Evolutionary conservation across 1,140 invertebrate genomes (phyloP), one percentile per base, ranked within the genome.

Genomic region (Batillaria attramentaria): DNA sequence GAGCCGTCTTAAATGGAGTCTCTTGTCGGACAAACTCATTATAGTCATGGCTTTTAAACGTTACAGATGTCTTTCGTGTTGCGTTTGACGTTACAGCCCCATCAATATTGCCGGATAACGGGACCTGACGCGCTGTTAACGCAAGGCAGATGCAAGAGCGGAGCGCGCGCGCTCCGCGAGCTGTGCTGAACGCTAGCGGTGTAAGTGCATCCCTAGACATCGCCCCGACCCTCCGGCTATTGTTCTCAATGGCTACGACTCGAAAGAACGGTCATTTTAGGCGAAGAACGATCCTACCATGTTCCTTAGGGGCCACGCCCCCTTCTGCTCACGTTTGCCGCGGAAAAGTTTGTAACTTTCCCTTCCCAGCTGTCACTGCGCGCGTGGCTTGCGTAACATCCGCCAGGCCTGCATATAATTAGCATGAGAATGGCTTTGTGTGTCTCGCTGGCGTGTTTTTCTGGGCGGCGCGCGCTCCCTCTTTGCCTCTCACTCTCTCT

Each of bases 381-480:
- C 72, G 70, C n/a, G 50, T 2, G 50, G 50, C 70, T 74, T 74
- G 72, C 72, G 72, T 74, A 74, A 74, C 72, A 74, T 74, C 72
- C 72, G 46, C 31, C 60, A 24, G 2, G 8, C 46, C 46, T 57
- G 72, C 72, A 57, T 18, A 35, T 35, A 18, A 74, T 74, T 74
- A 60, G 46, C 72, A 74, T 74, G 18, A 60, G 46, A 74, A 74
- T 54, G 72, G 72, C 43, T 39, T 5, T n/a, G 46, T 35, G 33
- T 20, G 33, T 31, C 57, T 20, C 57, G 46, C 57, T 28, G 24
- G 10, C 57, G 33, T 24, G n/a, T 31, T 62, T 8, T 1, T 62
- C n/a, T 31, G 3, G n/a, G 50, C 50, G n/a, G 50, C 50, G 18
- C 50, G 57, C 57, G 57, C 57, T 24, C n/a, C 2, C 1, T 24